phyloP scores from a whole-genome alignment of 2,888 invertebrate species.

The Sclerodermus sp. region DNA sequence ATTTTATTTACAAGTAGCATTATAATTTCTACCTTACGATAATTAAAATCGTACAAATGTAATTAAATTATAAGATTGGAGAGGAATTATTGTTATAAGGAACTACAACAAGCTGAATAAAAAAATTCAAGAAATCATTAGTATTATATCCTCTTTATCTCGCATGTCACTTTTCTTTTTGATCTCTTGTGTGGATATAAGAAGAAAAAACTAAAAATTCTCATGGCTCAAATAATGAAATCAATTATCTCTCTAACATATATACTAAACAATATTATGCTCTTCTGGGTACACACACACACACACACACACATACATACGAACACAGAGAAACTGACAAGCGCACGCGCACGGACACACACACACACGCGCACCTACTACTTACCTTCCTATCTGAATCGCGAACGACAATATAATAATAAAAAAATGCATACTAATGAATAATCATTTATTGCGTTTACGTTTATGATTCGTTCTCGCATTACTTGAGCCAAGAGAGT shows the following conservation, averaged over 20 bases:
- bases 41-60: slow-evolving; percentile 33
- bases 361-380: too few relatives aligned
- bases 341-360: too few relatives aligned
- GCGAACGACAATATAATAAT: too few relatives aligned
- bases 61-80: slow-evolving; percentile 16
- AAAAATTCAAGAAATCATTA: slow-evolving; percentile 9
- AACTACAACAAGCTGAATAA: slow-evolving; percentile 7
- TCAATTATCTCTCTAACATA: too few relatives aligned
- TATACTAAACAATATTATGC: too few relatives aligned
- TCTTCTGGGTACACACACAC: too few relatives aligned
- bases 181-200: too few relatives aligned
- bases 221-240: slow-evolving; percentile 16
- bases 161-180: too few relatives aligned
- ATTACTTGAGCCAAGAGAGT: slow-evolving; percentile 15
- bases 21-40: slow-evolving; percentile 30
- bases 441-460: not conserved
- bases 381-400: slow-evolving; percentile 18
- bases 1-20: slow-evolving; percentile 40
- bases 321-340: too few relatives aligned
- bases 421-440: not conserved
- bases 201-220: too few relatives aligned
- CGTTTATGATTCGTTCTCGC: not conserved
- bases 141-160: too few relatives aligned
- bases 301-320: too few relatives aligned
- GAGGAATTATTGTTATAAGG: not conserved